A percentile compares a stretch with the other conserved stretches of the same genome.
These are phyloP conservation scores for Raphicerus campestris DNA, from an alignment of 2,113 vertebrate species.

Conservation along the genomic window DNA sequence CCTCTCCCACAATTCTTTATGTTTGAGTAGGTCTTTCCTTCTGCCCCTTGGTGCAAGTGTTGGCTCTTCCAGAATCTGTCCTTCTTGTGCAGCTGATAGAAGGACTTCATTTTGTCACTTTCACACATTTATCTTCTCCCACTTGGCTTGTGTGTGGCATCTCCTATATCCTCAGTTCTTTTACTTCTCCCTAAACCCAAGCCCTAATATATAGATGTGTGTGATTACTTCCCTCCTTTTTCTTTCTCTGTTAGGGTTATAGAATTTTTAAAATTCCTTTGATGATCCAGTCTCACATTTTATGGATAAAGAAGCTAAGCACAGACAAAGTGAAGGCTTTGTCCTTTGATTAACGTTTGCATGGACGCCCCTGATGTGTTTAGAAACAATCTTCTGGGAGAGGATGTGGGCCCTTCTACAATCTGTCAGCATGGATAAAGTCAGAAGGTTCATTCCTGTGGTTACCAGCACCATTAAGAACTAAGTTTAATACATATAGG, in stretches of 20 bases:
- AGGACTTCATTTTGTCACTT: not conserved
- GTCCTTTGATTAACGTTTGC: conserved; percentile 31
- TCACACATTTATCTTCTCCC: not conserved
- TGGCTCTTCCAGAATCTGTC: not conserved
- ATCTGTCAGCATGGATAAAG: not conserved
- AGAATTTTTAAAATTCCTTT: conserved; percentile 43
- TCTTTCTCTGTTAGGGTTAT: not conserved
- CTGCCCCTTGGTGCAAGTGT: not conserved
- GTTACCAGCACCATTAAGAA: too few species aligned
- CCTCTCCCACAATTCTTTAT: not conserved
- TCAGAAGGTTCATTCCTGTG: not conserved
- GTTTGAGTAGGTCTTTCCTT: not conserved
- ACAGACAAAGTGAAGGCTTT: conserved; percentile 56
- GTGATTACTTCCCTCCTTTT: not conserved
- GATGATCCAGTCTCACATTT: conserved; percentile 42
- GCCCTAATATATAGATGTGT: too few species aligned
- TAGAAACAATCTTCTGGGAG: not conserved
- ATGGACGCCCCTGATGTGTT: conserved; percentile 15
- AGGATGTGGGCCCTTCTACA: not conserved
- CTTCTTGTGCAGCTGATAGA: not conserved
- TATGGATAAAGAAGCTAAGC: conserved; percentile 48
- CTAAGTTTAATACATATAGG: rapidly evolving
- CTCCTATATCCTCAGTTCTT: not conserved
- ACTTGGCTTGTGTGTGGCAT: not conserved
- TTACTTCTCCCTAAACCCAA: not conserved